phyloP scores from a whole-genome alignment of 2,113 vertebrate species.

The Parotia lawesii region DNA sequence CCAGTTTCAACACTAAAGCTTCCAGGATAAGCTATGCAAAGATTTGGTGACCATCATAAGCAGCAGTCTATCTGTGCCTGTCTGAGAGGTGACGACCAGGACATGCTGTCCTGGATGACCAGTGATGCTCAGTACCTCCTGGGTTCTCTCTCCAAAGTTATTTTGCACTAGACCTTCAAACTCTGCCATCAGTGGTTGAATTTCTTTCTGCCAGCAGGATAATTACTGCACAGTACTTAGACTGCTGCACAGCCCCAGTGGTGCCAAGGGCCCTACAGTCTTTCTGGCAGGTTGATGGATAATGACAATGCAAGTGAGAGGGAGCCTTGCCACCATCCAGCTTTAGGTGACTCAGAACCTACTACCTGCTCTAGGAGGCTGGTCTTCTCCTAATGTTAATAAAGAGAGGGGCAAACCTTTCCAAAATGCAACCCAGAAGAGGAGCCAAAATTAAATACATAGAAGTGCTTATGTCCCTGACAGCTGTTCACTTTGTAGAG shows the following conservation, averaged over 20 bases:
- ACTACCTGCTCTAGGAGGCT: neutral
- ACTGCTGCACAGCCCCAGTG: neutral
- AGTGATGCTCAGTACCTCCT: neutral
- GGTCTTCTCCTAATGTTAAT: neutral
- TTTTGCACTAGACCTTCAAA: neutral
- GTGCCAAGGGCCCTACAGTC: neutral
- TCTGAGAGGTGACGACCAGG: neutral
- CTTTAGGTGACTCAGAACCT: neutral
- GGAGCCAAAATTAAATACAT: neutral
- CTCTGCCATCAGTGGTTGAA: neutral
- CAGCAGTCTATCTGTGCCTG: too few species aligned
- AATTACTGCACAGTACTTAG: neutral
- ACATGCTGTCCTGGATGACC: neutral
- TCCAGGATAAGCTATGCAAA: neutral
- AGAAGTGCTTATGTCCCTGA: neutral
- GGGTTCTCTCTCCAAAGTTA: neutral
- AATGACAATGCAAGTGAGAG: neutral
- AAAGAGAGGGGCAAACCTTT: neutral
- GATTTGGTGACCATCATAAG: neutral
- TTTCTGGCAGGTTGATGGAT: neutral
- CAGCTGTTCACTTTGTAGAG: neutral
- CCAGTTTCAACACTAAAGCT: neutral
- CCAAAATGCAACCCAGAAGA: neutral
- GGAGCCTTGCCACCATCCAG: neutral
- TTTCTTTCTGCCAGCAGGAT: neutral